Evolutionary conservation across 2,113 vertebrate genomes (phyloP), one percentile per base, ranked within the genome.

Genomic region (Probosciger aterrimus): DNA sequence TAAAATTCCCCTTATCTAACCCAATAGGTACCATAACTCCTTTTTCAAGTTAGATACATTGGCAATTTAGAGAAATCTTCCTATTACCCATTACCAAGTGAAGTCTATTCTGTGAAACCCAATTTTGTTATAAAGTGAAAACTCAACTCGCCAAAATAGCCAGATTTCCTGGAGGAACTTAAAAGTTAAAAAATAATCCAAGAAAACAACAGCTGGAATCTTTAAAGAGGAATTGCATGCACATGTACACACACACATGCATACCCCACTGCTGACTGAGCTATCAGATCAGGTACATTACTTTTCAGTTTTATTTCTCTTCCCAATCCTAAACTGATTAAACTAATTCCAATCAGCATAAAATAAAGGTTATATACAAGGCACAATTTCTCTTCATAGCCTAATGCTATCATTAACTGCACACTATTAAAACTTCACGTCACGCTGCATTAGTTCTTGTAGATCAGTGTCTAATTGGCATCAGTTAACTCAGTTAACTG

Each of bases 291-390:
- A 95, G 82, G 69, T 67, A 83, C 79, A 50, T 86, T 88, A 71
- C 76, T 60, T 71, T 85, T 23, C 64, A 81, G 55, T 73, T 78
- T 90, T 78, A 81, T 47, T 80, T 68, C 86, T 68, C 57, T 35
- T 69, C 78, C 67, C 67, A 73, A 49, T 92, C 92, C 87, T 85
- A 69, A 90, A 91, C 37, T 49, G 19, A 93, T 93, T 85, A 93
- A 91, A 41, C 33, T 83, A 73, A 87, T 69, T 75, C 67, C 37
- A 73, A 73, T 80, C 70, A 90, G 78, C 67, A 53, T 46, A 59
- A 92, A 87, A 49, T 50, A 94, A 90, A 91, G 78, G 88, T 92
- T 91, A 81, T 41, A 63, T 62, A 60, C 22, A 78, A 83, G 35
- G 62, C 86, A 88, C 30, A n/a, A 57, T 18, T 76, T 69, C 43